A percentile compares a stretch with the other conserved stretches of the same genome.
phyloP scores from a whole-genome alignment of 2,888 invertebrate genomes.

The Hartigia nigra region DNA sequence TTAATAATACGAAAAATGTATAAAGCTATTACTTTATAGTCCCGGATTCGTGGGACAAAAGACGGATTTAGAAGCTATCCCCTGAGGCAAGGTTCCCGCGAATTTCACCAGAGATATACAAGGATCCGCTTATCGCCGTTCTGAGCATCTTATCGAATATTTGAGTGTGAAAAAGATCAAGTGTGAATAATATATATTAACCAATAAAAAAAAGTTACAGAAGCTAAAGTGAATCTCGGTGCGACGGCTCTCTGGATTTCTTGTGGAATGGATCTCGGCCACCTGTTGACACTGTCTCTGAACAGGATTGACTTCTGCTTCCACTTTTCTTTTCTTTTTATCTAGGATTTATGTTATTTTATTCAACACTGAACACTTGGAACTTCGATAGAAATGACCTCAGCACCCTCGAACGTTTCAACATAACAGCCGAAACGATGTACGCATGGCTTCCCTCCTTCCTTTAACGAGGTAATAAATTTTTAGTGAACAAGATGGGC shows the following conservation, averaged over 20 bases:
- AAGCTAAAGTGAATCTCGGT: not conserved
- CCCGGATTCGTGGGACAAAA: not conserved
- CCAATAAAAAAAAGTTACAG: not conserved
- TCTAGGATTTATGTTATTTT: not conserved
- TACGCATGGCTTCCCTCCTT: not conserved
- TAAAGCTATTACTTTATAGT: slow-evolving; percentile 1
- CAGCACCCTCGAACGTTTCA: not conserved
- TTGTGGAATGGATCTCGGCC: not conserved
- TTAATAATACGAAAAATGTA: not conserved
- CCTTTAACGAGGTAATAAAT: not conserved
- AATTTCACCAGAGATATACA: not conserved
- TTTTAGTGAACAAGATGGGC: not conserved
- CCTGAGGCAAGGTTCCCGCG: not conserved
- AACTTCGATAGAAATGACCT: not conserved
- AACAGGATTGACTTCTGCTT: not conserved
- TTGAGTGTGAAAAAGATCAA: not conserved
- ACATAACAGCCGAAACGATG: not conserved
- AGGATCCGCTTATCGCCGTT: not conserved
- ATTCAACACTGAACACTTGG: not conserved
- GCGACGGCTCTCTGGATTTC: not conserved
- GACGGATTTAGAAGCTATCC: not conserved
- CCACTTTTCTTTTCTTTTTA: not conserved
- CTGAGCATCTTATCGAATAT: not conserved
- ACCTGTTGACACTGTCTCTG: not conserved
- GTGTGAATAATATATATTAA: not conserved